Evolutionary conservation across 2,797 vertebrate genomes (phyloP).

Genomic region (Notamacropus eugenii): DNA sequence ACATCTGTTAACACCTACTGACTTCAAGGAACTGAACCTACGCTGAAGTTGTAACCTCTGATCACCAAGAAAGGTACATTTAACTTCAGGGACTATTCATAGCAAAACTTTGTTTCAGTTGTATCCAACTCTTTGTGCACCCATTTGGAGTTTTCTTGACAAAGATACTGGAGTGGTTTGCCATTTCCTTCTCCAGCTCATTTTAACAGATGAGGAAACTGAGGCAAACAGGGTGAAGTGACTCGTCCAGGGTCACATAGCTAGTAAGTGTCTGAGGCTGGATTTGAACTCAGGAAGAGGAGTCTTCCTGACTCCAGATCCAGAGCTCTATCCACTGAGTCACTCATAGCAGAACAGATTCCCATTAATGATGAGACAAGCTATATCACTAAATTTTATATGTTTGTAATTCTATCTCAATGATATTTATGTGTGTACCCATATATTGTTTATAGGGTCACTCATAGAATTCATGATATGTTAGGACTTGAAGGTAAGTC

Average conservation of each 20-base stretch:
- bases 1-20: neutral
- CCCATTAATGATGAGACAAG: too few relatives aligned
- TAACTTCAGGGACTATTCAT: neutral
- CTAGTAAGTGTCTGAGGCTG: neutral
- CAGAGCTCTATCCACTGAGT: neutral
- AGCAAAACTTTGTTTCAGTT: neutral
- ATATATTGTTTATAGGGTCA: too few relatives aligned
- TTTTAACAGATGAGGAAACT: neutral
- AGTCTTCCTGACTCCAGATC: neutral
- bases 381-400: too few relatives aligned
- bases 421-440: too few relatives aligned
- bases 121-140: neutral
- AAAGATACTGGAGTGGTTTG: too few relatives aligned
- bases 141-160: neutral
- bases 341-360: neutral
- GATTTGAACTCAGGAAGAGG: neutral
- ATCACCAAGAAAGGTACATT: neutral
- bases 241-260: neutral
- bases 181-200: neutral
- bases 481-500: too few relatives aligned
- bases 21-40: neutral
- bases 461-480: too few relatives aligned
- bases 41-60: neutral
- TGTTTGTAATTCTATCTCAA: too few relatives aligned
- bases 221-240: neutral